phyloP scores from a whole-genome alignment of 2,797 vertebrate genomes.

The Synanceia verrucosa region DNA sequence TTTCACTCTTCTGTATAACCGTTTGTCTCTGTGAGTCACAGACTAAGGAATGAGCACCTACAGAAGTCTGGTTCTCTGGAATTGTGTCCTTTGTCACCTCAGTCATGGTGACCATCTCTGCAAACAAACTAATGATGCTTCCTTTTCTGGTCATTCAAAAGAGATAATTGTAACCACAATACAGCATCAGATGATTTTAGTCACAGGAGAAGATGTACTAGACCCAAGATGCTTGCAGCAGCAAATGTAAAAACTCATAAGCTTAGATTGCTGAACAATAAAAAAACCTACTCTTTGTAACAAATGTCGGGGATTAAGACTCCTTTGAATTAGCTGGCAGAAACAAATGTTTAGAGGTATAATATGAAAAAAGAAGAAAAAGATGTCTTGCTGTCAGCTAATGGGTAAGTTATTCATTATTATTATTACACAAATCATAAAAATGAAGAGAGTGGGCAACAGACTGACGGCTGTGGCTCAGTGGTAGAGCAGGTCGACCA shows the following conservation, averaged over 20 bases:
- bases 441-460: neutral
- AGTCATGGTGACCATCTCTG: constrained; percentile 1
- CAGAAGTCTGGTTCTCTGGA: neutral
- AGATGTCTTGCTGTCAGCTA: neutral
- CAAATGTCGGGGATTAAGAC: neutral
- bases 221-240: neutral
- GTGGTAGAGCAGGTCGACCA: too few relatives aligned
- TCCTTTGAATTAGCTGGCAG: neutral
- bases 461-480: too few relatives aligned
- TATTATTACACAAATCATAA: neutral
- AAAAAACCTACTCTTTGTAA: neutral
- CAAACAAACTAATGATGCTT: neutral
- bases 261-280: neutral
- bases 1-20: neutral
- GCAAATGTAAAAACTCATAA: neutral
- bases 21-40: constrained; percentile 21
- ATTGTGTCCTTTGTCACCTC: neutral
- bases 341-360: neutral
- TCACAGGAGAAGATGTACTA: neutral
- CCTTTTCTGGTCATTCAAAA: constrained; percentile 13
- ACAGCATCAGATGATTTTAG: neutral
- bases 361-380: neutral
- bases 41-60: neutral
- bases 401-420: neutral
- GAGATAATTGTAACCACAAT: constrained; percentile 10